Evolutionary conservation across 2,888 invertebrate genomes (phyloP).

Genomic region (Aplocera efformata): DNA sequence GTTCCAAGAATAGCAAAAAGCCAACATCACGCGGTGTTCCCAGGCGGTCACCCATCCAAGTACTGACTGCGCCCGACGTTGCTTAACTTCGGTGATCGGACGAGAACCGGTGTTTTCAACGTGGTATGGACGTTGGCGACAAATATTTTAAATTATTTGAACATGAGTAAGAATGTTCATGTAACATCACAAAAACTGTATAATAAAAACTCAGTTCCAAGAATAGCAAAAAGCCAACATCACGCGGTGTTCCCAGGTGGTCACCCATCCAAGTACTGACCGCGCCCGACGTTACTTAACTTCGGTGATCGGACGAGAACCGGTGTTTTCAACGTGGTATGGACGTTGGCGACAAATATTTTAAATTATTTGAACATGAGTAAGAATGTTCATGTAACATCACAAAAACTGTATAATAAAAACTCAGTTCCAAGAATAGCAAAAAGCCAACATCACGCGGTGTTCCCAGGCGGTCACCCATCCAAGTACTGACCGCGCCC

Average conservation of each 20-base stretch:
- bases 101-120: slow-evolving; percentile 68
- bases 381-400: no score
- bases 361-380: no score
- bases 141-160: no score
- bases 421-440: no score
- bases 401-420: no score
- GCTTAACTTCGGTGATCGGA: slow-evolving; percentile 72
- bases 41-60: slow-evolving; percentile 71
- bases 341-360: slow-evolving; percentile 27
- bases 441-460: slow-evolving; percentile 58
- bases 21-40: slow-evolving; percentile 65
- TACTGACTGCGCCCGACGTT: slow-evolving; percentile 68
- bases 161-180: no score
- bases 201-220: no score
- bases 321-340: slow-evolving; percentile 42
- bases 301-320: slow-evolving; percentile 69
- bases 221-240: slow-evolving; percentile 53
- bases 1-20: slow-evolving; percentile 49
- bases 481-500: slow-evolving; percentile 69
- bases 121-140: slow-evolving; percentile 36
- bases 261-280: slow-evolving; percentile 71
- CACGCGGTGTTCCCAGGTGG: slow-evolving; percentile 65
- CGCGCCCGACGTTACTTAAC: slow-evolving; percentile 66
- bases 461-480: slow-evolving; percentile 69
- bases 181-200: no score